Base-by-base conservation (phyloP, 1,140 invertebrate species). In the Drosophila truncata region DNA sequence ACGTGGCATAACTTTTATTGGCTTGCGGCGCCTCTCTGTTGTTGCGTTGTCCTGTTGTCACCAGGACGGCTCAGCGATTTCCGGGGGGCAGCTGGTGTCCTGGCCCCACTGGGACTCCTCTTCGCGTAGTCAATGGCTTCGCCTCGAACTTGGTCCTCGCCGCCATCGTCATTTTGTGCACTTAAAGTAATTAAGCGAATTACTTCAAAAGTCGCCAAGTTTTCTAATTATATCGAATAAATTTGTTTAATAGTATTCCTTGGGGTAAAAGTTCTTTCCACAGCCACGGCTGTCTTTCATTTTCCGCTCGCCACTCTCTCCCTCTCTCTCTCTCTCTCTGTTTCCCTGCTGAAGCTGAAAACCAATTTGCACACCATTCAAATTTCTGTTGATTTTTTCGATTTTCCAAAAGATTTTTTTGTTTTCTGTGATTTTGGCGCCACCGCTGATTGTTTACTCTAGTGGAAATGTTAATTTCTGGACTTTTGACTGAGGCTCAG, bases 201-300 rank as follows among this genome's bases (percentile, higher is more conserved):
- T 87, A 91, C 80, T 91, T 91, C 78, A 91, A 80, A 91, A 91
- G 87, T 91, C 87, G 83, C 87, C 87, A 91, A 91, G 87, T 91
- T 91, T 88, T 83, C 87, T 91, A 87, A 91, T 91, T 91, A 91
- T 91, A 91, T 91, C 80, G 82, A 91, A 91, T 87, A 91, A 91
- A 91, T 91, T 91, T 83, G 82, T 81, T 91, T 91, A 91, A 91
- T 91, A 84, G 74, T 84, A 61, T 90, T 65, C 81, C 66, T 75
- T 62, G 82, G 71, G 41, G 64, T 41, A 57, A 62, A 63, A 67
- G 62, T 86, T 71, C 65, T 37, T 20, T 31, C 42, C 60, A 31
- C 47, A 59, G 63, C 47, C 20, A 47, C 18, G 41, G 35, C 31
- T 78, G 46, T 70, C 73, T 61, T 58, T 70, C 60, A 20, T 57